phyloP scores from a whole-genome alignment of 2,113 vertebrate species.

The Pachyramphus minor region DNA sequence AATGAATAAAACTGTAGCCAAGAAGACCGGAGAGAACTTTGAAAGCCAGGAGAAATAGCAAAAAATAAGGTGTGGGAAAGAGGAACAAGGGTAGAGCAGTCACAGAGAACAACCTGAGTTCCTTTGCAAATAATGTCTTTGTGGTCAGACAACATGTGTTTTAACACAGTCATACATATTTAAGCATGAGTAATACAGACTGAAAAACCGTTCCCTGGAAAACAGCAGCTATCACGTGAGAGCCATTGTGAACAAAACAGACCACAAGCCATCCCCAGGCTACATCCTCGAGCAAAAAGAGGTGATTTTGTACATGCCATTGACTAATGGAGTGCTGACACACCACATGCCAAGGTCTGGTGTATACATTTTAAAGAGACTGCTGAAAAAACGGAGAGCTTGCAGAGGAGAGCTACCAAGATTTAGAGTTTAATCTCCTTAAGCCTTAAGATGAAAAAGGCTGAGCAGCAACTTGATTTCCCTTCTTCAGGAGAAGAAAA shows the following conservation, averaged over 20 bases:
- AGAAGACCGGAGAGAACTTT: not conserved
- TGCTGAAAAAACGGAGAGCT: not conserved
- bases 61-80: not conserved
- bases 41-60: not conserved
- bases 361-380: not conserved
- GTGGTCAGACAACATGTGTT: not conserved
- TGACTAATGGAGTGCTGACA: not conserved
- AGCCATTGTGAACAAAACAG: not conserved
- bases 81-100: not conserved
- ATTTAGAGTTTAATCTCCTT: constrained; percentile 7
- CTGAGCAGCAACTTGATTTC: not conserved
- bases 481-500: not conserved
- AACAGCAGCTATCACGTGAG: not conserved
- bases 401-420: not conserved
- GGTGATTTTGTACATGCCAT: not conserved
- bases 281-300: not conserved
- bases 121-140: not conserved
- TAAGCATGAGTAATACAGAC: not conserved
- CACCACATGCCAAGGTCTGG: fast-evolving
- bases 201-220: not conserved
- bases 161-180: not conserved
- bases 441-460: not conserved
- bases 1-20: not conserved
- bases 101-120: not conserved
- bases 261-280: not conserved